Evolutionary conservation across 1,140 invertebrate species (phyloP).

Genomic region (Drosophila baimaii): DNA sequence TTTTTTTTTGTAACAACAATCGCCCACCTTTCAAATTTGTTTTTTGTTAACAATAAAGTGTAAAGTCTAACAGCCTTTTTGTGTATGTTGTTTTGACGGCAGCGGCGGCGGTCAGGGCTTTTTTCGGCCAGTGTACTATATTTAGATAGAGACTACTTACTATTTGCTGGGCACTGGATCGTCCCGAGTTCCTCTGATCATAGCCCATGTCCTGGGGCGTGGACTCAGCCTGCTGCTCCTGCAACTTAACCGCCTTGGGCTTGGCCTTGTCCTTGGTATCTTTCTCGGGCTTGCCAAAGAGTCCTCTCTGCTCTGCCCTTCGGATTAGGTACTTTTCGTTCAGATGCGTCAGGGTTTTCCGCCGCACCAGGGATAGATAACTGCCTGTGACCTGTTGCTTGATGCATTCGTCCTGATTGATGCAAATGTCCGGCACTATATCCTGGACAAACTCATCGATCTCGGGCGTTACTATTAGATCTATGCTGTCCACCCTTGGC

Average conservation of each 20-base stretch:
- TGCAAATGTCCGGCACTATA: constrained; percentile 86
- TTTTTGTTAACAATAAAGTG: constrained; percentile 77
- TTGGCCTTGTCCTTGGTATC: constrained; percentile 48
- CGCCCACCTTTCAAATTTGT: constrained; percentile 44
- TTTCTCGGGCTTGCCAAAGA: constrained; percentile 87
- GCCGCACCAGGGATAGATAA: constrained; percentile 89
- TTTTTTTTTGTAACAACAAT: constrained; percentile 15
- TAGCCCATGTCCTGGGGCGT: constrained; percentile 50
- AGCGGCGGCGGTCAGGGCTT: constrained; percentile 5
- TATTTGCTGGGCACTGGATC: constrained; percentile 49
- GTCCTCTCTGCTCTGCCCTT: constrained; percentile 90
- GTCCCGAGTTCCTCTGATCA: constrained; percentile 46
- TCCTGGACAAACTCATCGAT: constrained; percentile 89
- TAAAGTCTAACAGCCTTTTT: constrained; percentile 65
- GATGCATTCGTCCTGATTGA: constrained; percentile 85
- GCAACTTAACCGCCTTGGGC: constrained; percentile 59
- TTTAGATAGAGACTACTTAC: constrained; percentile 48
- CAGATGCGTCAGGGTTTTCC: constrained; percentile 89
- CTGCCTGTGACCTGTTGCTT: constrained; percentile 87
- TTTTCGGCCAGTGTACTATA: constrained; percentile 3
- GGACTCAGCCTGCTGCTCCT: constrained; percentile 57
- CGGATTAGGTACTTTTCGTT: constrained; percentile 92
- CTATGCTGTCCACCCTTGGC: constrained; percentile 67
- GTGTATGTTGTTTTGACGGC: constrained; percentile 7
- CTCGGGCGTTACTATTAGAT: constrained; percentile 85